Conservation (phyloP, 1,140 invertebrate genomes). For the Epicauta chinensis region DNA sequence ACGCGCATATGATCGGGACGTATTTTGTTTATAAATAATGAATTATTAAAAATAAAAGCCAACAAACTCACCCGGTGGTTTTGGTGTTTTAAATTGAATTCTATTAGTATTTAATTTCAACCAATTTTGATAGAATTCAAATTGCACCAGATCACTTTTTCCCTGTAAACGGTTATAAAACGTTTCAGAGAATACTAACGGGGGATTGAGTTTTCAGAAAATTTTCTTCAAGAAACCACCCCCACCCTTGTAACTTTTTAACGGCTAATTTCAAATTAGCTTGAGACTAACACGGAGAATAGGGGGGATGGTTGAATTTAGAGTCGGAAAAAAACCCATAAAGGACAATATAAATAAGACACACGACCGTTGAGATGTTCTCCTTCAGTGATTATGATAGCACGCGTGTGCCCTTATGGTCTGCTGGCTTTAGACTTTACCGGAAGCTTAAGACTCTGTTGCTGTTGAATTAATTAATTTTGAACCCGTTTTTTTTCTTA, state of each 20-base stretch:
- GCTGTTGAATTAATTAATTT: neutral
- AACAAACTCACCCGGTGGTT: too few relatives aligned
- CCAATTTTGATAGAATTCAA: too few relatives aligned
- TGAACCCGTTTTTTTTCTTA: neutral
- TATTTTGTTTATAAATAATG: too few relatives aligned
- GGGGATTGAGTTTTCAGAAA: neutral
- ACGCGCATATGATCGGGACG: too few relatives aligned
- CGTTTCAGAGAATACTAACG: neutral
- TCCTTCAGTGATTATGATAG: slow-evolving; percentile 31
- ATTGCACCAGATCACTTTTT: too few relatives aligned
- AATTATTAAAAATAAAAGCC: too few relatives aligned
- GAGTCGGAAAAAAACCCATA: slow-evolving; percentile 8
- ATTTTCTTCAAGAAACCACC: slow-evolving; percentile 8
- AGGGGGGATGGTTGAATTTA: slow-evolving; percentile 8
- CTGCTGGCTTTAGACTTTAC: slow-evolving; percentile 18
- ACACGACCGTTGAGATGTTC: slow-evolving; percentile 37
- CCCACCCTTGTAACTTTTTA: slow-evolving; percentile 31
- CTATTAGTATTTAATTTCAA: too few relatives aligned
- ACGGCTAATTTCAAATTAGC: slow-evolving; percentile 18
- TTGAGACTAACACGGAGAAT: neutral
- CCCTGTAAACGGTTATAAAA: too few relatives aligned
- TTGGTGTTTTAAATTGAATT: too few relatives aligned
- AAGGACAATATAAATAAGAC: slow-evolving; percentile 15
- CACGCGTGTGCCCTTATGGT: slow-evolving; percentile 32
- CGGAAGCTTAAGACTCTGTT: neutral